Base-by-base conservation (phyloP, 1,140 invertebrate genomes). In the Diplogasteroides magnus region DNA sequence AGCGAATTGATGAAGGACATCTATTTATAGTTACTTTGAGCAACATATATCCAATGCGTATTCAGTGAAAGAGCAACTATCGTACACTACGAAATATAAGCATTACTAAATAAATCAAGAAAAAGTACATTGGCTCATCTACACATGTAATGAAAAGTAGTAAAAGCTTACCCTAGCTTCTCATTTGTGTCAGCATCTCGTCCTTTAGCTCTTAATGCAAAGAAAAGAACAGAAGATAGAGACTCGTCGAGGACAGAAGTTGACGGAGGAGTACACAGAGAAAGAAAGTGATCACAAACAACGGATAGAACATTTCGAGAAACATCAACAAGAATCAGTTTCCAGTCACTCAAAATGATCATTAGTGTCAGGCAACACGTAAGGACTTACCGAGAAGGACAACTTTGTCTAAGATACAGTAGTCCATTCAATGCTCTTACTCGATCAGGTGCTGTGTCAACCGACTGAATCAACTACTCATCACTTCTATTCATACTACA, bases 151-250 rank as follows among this genome's bases (percentile, higher is more conserved):
- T 15, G n/a, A 19, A 15, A 15, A 64, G 23, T 23, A 31, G 29
- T 57, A 26, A 71, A 65, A 26, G 32, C 28, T 11, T 76, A 70
- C 69, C 72, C 61, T 72, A 83, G 77, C 78, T 73, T 63, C 73
- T 61, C 69, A 19, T 23, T 25, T 14, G 55, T 72, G 13, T 27
- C 27, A 82, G 73, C 62, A 57, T 37, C 56, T 11, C 31, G 67
- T 0, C 90, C 90, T 75, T 85, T 74, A 11, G 89, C 92, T 80
- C 88, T 85, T 63, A 91, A 89, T 57, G 93, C 94, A 88, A 97
- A 98, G 93, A 93, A 98, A 25, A 97, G 86, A 32, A 94, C 93
- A 86, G 91, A 92, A n/a, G 87, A 88, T 32, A 98, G 87, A 84
- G 91, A 94, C 83, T 98, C 94, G 86, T 98, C 95, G 19, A 98